Conservation (phyloP, 2,113 vertebrate species). For the Uropsilus gracilis region DNA sequence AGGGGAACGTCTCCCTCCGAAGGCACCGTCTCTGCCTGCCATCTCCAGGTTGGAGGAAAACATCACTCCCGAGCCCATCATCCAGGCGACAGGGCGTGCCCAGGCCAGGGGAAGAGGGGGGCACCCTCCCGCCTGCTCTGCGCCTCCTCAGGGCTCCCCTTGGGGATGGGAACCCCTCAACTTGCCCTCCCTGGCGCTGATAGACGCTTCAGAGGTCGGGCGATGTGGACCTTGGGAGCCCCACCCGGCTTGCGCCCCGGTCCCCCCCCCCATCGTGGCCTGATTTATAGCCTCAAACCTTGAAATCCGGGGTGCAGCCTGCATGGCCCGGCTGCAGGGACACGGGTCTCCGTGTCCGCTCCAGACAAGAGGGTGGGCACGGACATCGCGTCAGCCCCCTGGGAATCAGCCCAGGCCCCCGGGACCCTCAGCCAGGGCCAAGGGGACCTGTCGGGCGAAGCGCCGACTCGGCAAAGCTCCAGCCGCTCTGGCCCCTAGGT, state of each 20-base stretch:
- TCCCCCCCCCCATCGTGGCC: constrained; percentile 29
- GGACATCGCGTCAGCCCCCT: not conserved
- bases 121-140: fast-evolving
- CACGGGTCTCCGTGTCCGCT: not conserved
- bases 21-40: not conserved
- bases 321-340: not conserved
- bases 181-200: not conserved
- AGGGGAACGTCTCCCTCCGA: not conserved
- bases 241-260: not conserved
- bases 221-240: not conserved
- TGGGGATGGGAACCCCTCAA: not conserved
- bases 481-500: constrained; percentile 22
- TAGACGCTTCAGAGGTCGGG: not conserved
- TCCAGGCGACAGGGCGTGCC: not conserved
- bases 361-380: not conserved
- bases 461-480: not conserved
- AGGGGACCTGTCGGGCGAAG: constrained; percentile 37
- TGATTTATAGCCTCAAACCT: not conserved
- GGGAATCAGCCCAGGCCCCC: constrained; percentile 12
- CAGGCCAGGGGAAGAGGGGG: not conserved
- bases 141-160: not conserved
- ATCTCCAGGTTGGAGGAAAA: not conserved
- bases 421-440: not conserved
- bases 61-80: not conserved
- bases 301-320: not conserved